Evolutionary conservation across 1,140 invertebrate genomes (phyloP), one percentile per base, ranked within the genome.

Genomic region (Amphibalanus amphitrite): DNA sequence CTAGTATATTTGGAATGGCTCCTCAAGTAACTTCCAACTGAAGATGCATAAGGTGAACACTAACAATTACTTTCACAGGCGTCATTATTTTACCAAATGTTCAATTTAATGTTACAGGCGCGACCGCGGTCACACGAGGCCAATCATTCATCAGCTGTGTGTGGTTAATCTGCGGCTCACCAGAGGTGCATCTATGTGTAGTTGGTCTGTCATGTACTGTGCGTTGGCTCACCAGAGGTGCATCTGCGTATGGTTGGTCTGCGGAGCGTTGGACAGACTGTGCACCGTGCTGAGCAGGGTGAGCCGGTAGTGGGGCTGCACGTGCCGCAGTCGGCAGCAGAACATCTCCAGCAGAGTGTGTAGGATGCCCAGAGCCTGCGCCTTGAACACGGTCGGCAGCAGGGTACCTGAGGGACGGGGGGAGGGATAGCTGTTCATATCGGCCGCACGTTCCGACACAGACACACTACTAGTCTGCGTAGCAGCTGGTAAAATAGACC

Each of bases 321-420:
- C 95, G 79, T 97, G 95, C 80, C 97, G 93, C 81, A 97, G 88
- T 69, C 95, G 83, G 78, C 96, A 97, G 71, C 90, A 93, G 79
- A 97, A 97, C 93, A 97, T 97, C 80, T 98, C 95, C 74, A 97
- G 81, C 29, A 97, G 80, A 0, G 93, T 96, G 78, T 97, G 94
- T 8, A 97, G 83, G 69, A 94, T 96, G 33, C 91, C 92, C 92
- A 93, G 95, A 0, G 92, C 91, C 75, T 95, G 91, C 30, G 88
- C 90, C 79, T 94, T 94, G 70, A 82, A 83, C 64, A 84, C 81
- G 30, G 77, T 79, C 15, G 81, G 81, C 71, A 82, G 74, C n/a
- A 76, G 69, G 75, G 94, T 94, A 28, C 95, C 93, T 64, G 87
- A 23, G 64, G 26, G 20, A 8, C 6, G 38, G 38, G 38, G 30